Evolutionary conservation across 2,797 vertebrate genomes (phyloP), one percentile per base, ranked within the genome.

Genomic region (Chelon auratus): DNA sequence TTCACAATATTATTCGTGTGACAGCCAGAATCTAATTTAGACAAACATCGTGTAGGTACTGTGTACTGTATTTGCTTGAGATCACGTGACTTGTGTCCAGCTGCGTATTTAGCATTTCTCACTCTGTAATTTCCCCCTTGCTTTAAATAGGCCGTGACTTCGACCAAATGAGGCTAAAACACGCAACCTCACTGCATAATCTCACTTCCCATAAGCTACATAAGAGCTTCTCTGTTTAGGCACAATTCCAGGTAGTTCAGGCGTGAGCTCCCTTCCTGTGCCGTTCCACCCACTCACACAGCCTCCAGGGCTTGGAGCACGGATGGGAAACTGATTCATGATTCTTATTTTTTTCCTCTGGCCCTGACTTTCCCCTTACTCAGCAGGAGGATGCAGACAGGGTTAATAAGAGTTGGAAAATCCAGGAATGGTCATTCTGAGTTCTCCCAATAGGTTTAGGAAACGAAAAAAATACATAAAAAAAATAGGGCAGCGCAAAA

Each of bases 201-300:
- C 68, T 76, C 72, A 76, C 77, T 87, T 83, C 81, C 72, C 86
- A 82, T 82, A 79, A 84, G 69, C 72, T 80, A 92, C 82, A 86
- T 86, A 83, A 57, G 68, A 81, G 67, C 67, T 66, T 75, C 75
- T 60, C 62, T 33, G 15, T 55, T 73, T 57, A 64, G 81, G 73
- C 82, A 60, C 39, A 2, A 58, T 79, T 87, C 88, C 87, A 66
- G 81, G 73, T 78, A 54, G 57, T 47, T 20, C 45, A 56, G 56
- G 72, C 80, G 73, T 55, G 37, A 59, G 62, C 85, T 90, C 84
- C 86, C 83, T 85, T 85, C 83, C 84, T 83, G 77, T 72, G 36
- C 73, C 22, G 71, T 78, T 59, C 63, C 60, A 74, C 85, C 81
- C 78, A 75, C 87, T 82, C 78, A 70, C 62, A 68, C 78, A 33